phyloP scores from a whole-genome alignment of 2,888 invertebrate genomes.

The Siphonodentalium dalli region DNA sequence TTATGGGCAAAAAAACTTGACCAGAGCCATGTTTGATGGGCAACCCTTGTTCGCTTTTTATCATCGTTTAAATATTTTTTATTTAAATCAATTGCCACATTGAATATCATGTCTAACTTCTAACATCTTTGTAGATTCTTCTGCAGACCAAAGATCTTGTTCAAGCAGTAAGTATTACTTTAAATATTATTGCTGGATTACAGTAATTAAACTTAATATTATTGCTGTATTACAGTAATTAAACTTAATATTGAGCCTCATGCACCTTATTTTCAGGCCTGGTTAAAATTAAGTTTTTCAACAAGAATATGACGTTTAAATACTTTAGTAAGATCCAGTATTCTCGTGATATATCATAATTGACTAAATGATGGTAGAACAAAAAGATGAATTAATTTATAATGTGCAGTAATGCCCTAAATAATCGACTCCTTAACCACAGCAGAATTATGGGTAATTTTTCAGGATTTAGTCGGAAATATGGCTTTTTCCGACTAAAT shows the following conservation, averaged over 20 bases:
- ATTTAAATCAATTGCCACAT: not conserved
- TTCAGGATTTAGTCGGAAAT: no score
- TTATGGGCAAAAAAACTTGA: not conserved
- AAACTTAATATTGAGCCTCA: not conserved
- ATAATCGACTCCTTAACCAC: no score
- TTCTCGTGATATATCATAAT: not conserved
- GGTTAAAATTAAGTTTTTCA: not conserved
- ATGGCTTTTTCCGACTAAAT: no score
- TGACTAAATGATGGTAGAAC: no score
- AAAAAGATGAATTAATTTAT: not conserved
- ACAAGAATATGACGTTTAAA: not conserved
- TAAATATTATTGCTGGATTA: no score
- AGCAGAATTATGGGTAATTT: no score
- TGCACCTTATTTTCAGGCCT: not conserved
- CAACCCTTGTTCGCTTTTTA: not conserved
- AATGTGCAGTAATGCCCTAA: no score
- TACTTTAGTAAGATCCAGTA: no score
- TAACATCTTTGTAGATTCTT: slow-evolving; percentile 68
- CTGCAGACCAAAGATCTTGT: slow-evolving; percentile 91
- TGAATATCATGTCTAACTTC: not conserved
- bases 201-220: no score
- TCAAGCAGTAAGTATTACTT: slow-evolving; percentile 67
- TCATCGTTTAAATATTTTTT: not conserved
- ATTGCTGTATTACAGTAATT: no score
- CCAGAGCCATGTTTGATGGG: no score